phyloP scores from a whole-genome alignment of 2,797 vertebrate species.

The Aselliscus stoliczkanus region DNA sequence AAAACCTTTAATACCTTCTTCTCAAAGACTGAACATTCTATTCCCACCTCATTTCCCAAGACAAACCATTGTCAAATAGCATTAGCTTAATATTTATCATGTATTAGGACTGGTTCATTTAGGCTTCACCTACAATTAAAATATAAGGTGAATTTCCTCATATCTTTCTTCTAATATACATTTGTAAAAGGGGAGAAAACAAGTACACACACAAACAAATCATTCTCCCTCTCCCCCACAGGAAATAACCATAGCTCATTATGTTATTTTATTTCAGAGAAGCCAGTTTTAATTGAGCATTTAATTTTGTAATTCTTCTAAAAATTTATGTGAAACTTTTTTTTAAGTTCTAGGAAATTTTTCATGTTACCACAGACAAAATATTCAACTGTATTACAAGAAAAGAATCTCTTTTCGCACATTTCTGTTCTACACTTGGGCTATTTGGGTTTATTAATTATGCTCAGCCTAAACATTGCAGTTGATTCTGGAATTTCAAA shows the following conservation, averaged over 20 bases:
- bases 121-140: neutral
- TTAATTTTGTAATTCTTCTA: neutral
- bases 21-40: neutral
- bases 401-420: neutral
- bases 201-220: neutral
- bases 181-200: neutral
- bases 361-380: neutral
- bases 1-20: neutral
- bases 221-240: neutral
- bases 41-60: neutral
- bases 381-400: neutral
- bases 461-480: neutral
- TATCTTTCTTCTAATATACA: neutral
- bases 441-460: neutral
- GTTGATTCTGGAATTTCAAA: neutral
- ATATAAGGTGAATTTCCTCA: neutral
- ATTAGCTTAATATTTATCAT: neutral
- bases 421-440: neutral
- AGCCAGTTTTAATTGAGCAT: neutral
- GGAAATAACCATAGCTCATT: neutral
- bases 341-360: neutral
- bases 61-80: neutral
- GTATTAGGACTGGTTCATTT: neutral
- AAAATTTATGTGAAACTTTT: neutral
- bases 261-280: neutral